Base-by-base conservation (phyloP, 2,888 invertebrate species). In the Eristalis intricaria region DNA sequence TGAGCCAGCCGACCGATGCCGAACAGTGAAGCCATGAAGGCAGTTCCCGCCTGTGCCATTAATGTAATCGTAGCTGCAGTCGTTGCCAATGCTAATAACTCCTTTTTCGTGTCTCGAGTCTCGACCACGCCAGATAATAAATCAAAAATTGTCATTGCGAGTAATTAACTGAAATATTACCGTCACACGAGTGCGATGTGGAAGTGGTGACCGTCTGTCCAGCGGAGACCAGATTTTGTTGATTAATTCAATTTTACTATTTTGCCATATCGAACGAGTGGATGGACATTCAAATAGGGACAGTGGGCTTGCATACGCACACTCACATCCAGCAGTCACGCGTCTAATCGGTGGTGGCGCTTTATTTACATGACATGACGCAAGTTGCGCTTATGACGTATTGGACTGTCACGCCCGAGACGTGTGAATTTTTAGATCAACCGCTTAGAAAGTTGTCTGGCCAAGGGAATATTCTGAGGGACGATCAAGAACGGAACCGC, bases 151-250 rank as follows among this genome's bases (percentile, higher is more conserved):
- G 84, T 87, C 87, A 84, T 61, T 84, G 84, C 71, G 73, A 80
- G 79, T 84, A 87, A 87, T 87, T 87, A 87, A 87, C 87, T 87
- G 76, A 87, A 87, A 87, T 87, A 84, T 80, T 87, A 76, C 65
- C 70, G 79, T 84, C 84, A 75, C 79, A 80, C 79, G 68, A 61
- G 50, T 11, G 22, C 22, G 65, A 10, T 65, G 7, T 65, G 32
- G 26, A 32, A 32, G 61, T 58, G 19, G 35, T 15, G 29, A 11
- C 32, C 11, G 68, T 4, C 38, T 40, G 58, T 23, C 5, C 50
- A 23, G 32, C 1, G 32, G 1, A 32, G 32, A 32, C 10, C 32
- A 32, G n/a, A n/a, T n/a, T n/a, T n/a, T n/a, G n/a, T n/a, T n/a
- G n/a, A n/a, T n/a, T n/a, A n/a, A n/a, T n/a, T n/a, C n/a, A n/a